phyloP scores from a whole-genome alignment of 2,888 invertebrate genomes.

The Scaptodrosophila latifasciaeformis region DNA sequence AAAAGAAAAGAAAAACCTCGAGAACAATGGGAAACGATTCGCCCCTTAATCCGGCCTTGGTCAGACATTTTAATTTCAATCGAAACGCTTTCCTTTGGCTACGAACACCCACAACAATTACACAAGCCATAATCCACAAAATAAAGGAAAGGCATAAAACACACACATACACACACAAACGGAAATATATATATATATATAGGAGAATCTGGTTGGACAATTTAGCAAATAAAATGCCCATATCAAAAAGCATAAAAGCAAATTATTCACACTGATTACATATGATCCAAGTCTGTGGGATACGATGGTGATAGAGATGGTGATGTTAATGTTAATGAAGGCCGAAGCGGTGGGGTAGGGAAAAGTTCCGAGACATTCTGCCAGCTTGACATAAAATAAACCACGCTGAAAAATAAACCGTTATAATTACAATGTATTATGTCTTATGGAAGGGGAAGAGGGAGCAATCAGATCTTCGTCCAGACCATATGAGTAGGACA shows the following conservation, averaged over 20 bases:
- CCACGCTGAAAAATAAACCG: constrained; percentile 59
- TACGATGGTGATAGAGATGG: too few relatives aligned
- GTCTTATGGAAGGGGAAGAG: background rate
- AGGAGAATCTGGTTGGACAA: too few relatives aligned
- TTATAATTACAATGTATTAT: constrained; percentile 56
- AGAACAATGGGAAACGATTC: too few relatives aligned
- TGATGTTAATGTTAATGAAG: too few relatives aligned
- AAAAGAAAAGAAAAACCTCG: too few relatives aligned
- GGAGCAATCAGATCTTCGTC: constrained; percentile 3
- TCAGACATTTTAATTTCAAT: too few relatives aligned
- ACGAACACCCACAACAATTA: constrained; percentile 50
- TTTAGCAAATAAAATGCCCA: constrained; percentile 39
- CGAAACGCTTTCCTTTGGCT: too few relatives aligned
- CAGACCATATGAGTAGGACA: background rate
- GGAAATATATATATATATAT: too few relatives aligned
- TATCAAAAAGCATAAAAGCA: constrained; percentile 48
- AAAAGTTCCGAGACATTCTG: constrained; percentile 29
- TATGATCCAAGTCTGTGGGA: background rate
- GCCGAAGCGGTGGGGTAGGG: background rate
- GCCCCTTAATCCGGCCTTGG: too few relatives aligned
- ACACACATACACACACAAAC: too few relatives aligned
- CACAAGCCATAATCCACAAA: constrained; percentile 14
- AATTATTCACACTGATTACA: constrained; percentile 66
- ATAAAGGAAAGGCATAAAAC: background rate
- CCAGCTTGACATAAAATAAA: constrained; percentile 52